Evolutionary conservation across 1,140 invertebrate species (phyloP), one percentile per base, ranked within the genome.

Genomic region (Lethrus apterus): DNA sequence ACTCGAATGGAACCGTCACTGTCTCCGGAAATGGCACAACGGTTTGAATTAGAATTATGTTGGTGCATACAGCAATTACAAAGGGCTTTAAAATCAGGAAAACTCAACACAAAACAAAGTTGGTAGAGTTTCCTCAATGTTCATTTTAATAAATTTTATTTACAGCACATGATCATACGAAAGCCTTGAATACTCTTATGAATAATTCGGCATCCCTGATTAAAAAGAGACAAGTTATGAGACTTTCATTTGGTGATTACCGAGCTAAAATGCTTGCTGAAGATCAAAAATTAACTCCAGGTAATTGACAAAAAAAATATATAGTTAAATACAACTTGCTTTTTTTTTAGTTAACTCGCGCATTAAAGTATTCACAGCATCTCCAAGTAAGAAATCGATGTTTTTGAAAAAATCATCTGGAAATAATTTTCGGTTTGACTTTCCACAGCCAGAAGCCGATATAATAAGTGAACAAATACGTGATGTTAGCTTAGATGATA

Each of bases 21-120:
- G 23, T 41, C 38, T 2, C 38, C 38, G 7, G 38, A 41, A 29
- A 14, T 13, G 23, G 67, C 69, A 1, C 73, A 78, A n/a, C 78
- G 80, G 57, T 84, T 84, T 62, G 80, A 85, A 60, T 50, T 83
- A 13, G 83, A 86, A 60, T 61, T 86, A 13, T 83, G 75, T 57
- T 86, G 83, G 83, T 86, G 83, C 55, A 79, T 86, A 41, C 79
- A 84, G 55, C 80, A 84, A 49, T 59, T 86, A 35, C 75, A 85
- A 62, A 63, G 52, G 18, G 69, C 70, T 4, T 64, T 85, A 20
- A 56, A 57, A 10, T 70, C 70, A 10, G 75, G 75, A 29, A 83
- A 82, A 56, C 66, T 82, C 14, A 73, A 70, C 35, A 70, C 76
- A 20, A 82, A 76, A 64, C 74, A 83, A 72, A 59, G 74, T 78